Conservation (phyloP, 1,140 invertebrate species). For the Sesamia nonagrioides region DNA sequence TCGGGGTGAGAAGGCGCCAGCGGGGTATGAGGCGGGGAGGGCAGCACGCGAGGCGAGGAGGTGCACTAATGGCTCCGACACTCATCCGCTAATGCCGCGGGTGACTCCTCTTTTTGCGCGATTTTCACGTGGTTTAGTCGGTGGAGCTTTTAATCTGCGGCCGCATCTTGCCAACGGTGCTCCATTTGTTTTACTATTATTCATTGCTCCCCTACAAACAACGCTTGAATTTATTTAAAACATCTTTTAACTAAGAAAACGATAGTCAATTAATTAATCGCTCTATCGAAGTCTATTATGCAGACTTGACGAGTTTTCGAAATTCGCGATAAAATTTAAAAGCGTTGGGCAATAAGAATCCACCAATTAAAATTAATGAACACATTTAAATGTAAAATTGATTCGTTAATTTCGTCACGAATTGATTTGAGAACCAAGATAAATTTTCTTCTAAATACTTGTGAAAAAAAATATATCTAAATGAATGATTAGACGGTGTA, state of each 20-base stretch:
- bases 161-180: constrained; percentile 78
- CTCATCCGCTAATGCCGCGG: constrained; percentile 87
- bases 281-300: constrained; percentile 5
- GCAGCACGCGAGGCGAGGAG: constrained; percentile 57
- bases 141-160: constrained; percentile 85
- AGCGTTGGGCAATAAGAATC: constrained; percentile 24
- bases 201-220: constrained; percentile 12
- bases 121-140: constrained; percentile 86
- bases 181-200: constrained; percentile 74
- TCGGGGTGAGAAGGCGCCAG: constrained; percentile 62
- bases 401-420: constrained; percentile 28
- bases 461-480: constrained; percentile 1
- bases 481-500: constrained; percentile 19
- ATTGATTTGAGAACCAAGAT: constrained; percentile 42
- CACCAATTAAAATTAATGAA: constrained; percentile 35
- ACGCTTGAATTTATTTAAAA: constrained; percentile 14
- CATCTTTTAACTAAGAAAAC: constrained; percentile 3
- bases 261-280: constrained; percentile 20
- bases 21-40: constrained; percentile 40
- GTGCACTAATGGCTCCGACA: constrained; percentile 85
- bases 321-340: constrained; percentile 31
- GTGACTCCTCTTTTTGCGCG: constrained; percentile 86
- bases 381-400: constrained; percentile 33
- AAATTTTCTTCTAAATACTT: constrained; percentile 32
- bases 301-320: constrained; percentile 26